Conservation (phyloP, 2,797 vertebrate genomes). For the Setipinna tenuifilis region DNA sequence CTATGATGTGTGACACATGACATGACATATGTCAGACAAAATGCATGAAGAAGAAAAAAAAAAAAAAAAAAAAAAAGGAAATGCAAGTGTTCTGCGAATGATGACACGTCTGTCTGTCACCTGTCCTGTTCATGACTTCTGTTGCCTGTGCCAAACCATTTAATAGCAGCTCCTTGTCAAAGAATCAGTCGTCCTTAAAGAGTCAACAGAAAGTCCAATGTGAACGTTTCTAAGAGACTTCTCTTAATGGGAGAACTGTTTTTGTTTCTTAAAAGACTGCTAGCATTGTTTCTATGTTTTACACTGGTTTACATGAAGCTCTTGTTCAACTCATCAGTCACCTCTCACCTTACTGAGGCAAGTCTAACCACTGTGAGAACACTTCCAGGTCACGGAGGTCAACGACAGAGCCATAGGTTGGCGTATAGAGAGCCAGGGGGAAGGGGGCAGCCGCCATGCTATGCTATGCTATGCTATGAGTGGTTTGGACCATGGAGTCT, state of each 20-base stretch:
- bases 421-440: background rate
- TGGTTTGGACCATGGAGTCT: slow-evolving; percentile 17
- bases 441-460: background rate
- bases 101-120: slow-evolving; percentile 12
- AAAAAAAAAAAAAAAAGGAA: background rate
- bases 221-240: background rate
- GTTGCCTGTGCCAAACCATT: background rate
- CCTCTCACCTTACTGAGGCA: slow-evolving; percentile 51
- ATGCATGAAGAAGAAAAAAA: background rate
- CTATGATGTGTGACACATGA: no score
- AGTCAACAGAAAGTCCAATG: background rate
- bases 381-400: slow-evolving; percentile 36
- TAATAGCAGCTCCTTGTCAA: background rate
- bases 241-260: background rate
- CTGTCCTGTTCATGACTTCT: slow-evolving; percentile 7
- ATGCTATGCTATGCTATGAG: background rate
- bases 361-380: slow-evolving; percentile 50
- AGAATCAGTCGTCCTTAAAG: background rate
- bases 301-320: slow-evolving; percentile 5
- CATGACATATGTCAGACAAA: slow-evolving; percentile 7
- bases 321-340: slow-evolving; percentile 32
- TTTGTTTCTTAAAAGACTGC: background rate
- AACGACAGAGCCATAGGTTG: slow-evolving; percentile 2
- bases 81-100: slow-evolving; percentile 5
- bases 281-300: background rate